These are phyloP conservation scores for Ailuropoda melanoleuca DNA, from an alignment of 2,113 vertebrate genomes.

Conservation along the genomic window DNA sequence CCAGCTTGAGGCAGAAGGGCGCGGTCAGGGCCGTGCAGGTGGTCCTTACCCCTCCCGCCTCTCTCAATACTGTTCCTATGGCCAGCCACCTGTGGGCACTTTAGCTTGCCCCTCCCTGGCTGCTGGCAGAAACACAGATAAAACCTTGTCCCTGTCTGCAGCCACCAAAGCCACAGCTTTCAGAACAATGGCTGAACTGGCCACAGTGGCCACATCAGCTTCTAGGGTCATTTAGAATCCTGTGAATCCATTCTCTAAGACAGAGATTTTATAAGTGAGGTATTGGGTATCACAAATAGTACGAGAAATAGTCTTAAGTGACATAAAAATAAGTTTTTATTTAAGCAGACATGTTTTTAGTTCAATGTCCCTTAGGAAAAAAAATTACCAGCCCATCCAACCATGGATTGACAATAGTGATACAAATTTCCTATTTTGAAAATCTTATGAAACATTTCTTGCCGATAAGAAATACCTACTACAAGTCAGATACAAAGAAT, in stretches of 20 bases:
- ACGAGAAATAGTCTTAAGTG: not conserved
- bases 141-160: not conserved
- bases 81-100: not conserved
- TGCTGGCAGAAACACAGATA: not conserved
- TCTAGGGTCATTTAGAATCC: not conserved
- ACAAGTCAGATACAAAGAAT: not conserved
- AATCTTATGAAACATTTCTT: not conserved
- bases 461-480: not conserved
- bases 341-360: not conserved
- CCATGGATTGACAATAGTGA: not conserved
- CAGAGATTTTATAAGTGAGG: not conserved
- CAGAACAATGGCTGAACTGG: not conserved
- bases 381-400: not conserved
- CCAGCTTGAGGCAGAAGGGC: not conserved
- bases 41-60: rapidly evolving
- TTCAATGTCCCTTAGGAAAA: not conserved
- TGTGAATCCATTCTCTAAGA: not conserved
- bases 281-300: not conserved
- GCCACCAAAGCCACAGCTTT: not conserved
- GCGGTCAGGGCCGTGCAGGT: no score
- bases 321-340: not conserved
- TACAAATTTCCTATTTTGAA: not conserved
- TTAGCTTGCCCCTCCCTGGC: not conserved
- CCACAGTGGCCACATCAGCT: not conserved
- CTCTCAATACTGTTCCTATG: not conserved